Base-by-base conservation (phyloP, 2,888 invertebrate genomes). In the Drosophila acutilabella region DNA sequence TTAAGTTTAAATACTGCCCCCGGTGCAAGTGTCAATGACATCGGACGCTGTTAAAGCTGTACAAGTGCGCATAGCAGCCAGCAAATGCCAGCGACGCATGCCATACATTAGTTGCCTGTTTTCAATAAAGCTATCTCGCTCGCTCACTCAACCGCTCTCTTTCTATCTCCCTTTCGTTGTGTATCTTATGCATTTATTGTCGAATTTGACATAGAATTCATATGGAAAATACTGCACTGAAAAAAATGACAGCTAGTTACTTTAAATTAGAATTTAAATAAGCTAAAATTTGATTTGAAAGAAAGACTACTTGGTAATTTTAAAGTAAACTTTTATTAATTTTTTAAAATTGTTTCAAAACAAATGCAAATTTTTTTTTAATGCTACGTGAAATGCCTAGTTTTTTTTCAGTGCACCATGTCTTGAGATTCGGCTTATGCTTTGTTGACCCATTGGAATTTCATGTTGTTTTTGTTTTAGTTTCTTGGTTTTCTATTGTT, bases 361-460 rank as follows among this genome's bases (percentile, higher is more conserved):
- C 4, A 6, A 6, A 23, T 6, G 5, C 23, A 23, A 6, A 6
- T 23, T 6, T 3, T 23, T 3, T 6, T 23, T 6, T 5, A 2
- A 23, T 6, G 1, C 6, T 6, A 1, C 6, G 1, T 4, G 23
- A 1, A 2, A 23, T 23, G 23, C 23, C 6, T 6, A 6, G 23
- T 23, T 30, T 30, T 30, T 30, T 30, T 4, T 30, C 30, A 30
- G 30, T 30, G 30, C 2, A 30, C 8, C 30, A 30, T 0, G 11
- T 26, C 16, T 42, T 41, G 54, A 42, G 54, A 59, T 69, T 71
- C 74, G 71, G 80, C 87, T 82, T 82, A 80, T 69, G 84, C 76
- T 75, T 79, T 79, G 80, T 67, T 67, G 65, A 77, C 61, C 73
- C 58, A 74, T 62, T 44, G 74, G 74, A 74, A 74, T 74, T 14